These are phyloP conservation scores for Xerus inauris DNA, from an alignment of 2,113 vertebrate genomes.

Conservation along the genomic window DNA sequence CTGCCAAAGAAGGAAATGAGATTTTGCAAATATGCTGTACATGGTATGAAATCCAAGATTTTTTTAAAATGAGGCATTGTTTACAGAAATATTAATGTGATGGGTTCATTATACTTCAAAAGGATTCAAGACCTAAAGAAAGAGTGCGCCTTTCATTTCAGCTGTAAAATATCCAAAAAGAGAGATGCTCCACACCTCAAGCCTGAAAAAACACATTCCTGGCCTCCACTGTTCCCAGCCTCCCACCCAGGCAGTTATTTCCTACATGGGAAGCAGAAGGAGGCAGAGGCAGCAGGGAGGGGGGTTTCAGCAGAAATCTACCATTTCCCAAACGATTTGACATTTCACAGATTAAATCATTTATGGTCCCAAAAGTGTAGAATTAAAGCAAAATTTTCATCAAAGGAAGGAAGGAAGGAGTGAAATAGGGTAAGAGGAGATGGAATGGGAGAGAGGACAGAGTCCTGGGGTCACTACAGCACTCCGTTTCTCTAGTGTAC, in stretches of 20 bases:
- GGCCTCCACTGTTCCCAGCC: background rate
- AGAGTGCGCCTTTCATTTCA: background rate
- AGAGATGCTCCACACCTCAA: background rate
- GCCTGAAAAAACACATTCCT: background rate
- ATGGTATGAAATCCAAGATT: background rate
- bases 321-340: background rate
- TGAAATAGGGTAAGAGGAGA: background rate
- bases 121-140: background rate
- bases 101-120: constrained; percentile 30
- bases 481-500: background rate
- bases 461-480: background rate
- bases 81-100: background rate
- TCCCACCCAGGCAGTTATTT: background rate
- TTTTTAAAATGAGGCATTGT: background rate
- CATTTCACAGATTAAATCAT: background rate
- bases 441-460: background rate
- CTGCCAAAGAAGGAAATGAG: background rate
- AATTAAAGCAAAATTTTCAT: background rate
- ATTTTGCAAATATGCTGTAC: constrained; percentile 29
- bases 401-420: background rate
- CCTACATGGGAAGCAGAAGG: background rate
- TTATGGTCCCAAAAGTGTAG: background rate
- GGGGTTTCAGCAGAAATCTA: background rate
- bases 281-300: fast-evolving
- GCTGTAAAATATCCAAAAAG: background rate